A percentile compares a stretch with the other conserved stretches of the same genome.
phyloP scores from a whole-genome alignment of 1,140 invertebrate species.

The Mya arenaria region DNA sequence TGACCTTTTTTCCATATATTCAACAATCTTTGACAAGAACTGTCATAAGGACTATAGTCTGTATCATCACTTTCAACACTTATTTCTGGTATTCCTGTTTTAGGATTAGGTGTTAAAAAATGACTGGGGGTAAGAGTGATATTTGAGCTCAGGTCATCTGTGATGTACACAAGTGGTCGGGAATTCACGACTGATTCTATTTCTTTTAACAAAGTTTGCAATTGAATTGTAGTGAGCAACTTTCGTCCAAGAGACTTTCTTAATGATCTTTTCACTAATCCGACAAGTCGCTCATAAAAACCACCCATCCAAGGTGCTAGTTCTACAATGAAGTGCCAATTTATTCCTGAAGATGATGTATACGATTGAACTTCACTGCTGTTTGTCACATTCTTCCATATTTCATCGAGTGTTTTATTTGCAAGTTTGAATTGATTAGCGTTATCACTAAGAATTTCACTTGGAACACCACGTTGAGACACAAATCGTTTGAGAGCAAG shows the following conservation, averaged over 20 bases:
- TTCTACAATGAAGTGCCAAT: not conserved
- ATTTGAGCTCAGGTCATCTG: constrained; percentile 44
- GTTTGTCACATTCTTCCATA: not conserved
- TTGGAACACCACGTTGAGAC: constrained; percentile 24
- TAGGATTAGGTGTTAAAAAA: constrained; percentile 23
- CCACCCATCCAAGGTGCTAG: not conserved
- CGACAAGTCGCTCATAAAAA: constrained; percentile 14
- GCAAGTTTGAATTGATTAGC: constrained; percentile 23
- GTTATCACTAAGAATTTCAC: constrained; percentile 41
- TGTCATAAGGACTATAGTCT: not conserved
- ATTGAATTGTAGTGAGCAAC: constrained; percentile 22
- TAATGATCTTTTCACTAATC: constrained; percentile 20
- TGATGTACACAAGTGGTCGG: constrained; percentile 42
- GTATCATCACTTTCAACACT: not conserved
- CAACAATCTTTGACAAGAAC: not conserved
- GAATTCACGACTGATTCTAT: constrained; percentile 43
- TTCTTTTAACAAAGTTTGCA: constrained; percentile 36
- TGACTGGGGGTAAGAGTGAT: constrained; percentile 6
- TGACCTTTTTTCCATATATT: constrained; percentile 12
- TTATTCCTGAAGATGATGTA: not conserved
- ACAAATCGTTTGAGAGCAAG: constrained; percentile 40
- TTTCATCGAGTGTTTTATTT: constrained; percentile 1
- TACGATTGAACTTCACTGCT: not conserved
- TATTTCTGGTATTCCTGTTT: constrained; percentile 2
- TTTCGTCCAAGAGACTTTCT: constrained; percentile 13